Conservation (phyloP, 2,797 vertebrate genomes). For the Rhynchotus rufescens region DNA sequence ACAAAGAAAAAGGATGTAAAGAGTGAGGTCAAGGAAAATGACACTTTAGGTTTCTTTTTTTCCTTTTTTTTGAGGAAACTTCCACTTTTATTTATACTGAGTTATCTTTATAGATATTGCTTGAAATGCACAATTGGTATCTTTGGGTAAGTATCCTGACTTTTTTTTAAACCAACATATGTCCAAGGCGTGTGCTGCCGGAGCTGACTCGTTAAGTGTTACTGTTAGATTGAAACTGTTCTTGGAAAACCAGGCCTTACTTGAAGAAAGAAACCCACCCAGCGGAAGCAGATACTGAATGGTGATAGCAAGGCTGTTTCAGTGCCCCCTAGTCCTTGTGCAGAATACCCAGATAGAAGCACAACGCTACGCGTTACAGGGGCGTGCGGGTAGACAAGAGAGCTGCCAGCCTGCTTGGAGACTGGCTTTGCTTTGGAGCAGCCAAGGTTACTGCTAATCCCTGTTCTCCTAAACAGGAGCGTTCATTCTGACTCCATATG, state of each 20-base stretch:
- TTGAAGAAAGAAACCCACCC: not conserved
- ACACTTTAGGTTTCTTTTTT: not conserved
- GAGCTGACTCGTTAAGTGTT: not conserved
- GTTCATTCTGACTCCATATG: not conserved
- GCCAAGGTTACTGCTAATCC: not conserved
- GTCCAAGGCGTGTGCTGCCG: not conserved
- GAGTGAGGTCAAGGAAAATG: too few relatives aligned
- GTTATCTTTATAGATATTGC: not conserved
- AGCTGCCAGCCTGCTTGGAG: not conserved
- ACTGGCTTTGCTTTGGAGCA: not conserved
- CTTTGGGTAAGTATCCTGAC: not conserved
- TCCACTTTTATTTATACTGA: not conserved
- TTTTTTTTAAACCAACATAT: not conserved
- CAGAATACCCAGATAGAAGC: not conserved
- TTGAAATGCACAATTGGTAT: not conserved
- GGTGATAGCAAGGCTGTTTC: not conserved
- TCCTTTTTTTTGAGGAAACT: not conserved
- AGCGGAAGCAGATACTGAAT: not conserved
- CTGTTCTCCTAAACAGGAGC: not conserved
- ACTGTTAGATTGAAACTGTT: not conserved
- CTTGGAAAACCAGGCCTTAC: not conserved
- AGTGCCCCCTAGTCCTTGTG: fast-evolving
- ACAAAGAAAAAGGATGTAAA: not conserved
- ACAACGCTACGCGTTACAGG: not conserved
- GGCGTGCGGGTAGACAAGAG: not conserved